Conservation (phyloP, 2,797 vertebrate genomes). For the Dermochelys coriacea region DNA sequence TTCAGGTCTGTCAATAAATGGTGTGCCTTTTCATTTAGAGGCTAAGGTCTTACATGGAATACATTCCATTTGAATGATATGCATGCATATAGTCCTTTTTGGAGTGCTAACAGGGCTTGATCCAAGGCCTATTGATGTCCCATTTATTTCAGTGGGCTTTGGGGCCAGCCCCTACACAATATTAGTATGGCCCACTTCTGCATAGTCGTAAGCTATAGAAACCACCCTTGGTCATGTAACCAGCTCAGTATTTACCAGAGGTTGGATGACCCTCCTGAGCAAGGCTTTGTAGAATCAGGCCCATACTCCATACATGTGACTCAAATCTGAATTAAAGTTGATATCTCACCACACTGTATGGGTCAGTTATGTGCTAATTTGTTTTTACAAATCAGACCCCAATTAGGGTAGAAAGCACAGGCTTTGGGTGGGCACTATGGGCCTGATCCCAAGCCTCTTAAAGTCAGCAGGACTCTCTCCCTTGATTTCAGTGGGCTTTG, state of each 20-base stretch:
- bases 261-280: background rate
- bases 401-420: background rate
- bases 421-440: accelerated
- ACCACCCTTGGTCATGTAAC: background rate
- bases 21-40: background rate
- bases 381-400: background rate
- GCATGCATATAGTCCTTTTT: background rate
- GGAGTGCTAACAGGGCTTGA: background rate
- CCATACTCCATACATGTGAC: accelerated
- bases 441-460: background rate
- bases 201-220: background rate
- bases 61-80: background rate
- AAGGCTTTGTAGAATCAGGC: too few species aligned
- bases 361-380: background rate
- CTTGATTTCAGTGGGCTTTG: background rate
- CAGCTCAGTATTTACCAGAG: background rate
- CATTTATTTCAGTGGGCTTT: background rate
- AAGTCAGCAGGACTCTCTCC: background rate
- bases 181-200: background rate
- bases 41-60: background rate
- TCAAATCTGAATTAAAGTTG: accelerated
- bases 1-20: background rate
- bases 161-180: background rate
- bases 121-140: background rate
- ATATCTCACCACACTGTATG: accelerated